phyloP scores from a whole-genome alignment of 2,888 invertebrate genomes.

The Eucriotettix oculatus region DNA sequence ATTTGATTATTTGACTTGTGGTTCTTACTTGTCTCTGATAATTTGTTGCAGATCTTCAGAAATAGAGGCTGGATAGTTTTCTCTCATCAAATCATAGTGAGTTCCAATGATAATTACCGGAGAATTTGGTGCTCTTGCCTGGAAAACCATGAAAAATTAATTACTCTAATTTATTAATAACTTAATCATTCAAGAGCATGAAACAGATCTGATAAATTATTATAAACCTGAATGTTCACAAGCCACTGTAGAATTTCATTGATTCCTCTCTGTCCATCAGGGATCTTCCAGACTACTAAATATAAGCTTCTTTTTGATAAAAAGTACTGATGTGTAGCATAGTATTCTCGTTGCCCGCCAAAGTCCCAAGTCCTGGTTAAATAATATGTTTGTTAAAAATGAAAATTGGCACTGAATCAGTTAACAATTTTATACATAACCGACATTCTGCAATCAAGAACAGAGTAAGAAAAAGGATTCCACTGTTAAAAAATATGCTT shows the following conservation, averaged over 20 bases:
- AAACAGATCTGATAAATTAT: slow-evolving; percentile 15
- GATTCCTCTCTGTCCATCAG: slow-evolving; percentile 79
- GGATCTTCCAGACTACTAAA: slow-evolving; percentile 87
- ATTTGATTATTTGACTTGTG: neutral
- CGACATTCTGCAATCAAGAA: too few species aligned
- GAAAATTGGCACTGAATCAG: too few species aligned
- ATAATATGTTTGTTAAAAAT: too few species aligned
- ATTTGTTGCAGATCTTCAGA: slow-evolving; percentile 76
- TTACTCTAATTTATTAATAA: neutral
- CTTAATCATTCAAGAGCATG: neutral
- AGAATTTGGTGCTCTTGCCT: slow-evolving; percentile 88
- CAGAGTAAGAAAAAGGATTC: too few species aligned
- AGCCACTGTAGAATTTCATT: slow-evolving; percentile 89
- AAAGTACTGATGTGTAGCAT: slow-evolving; percentile 97
- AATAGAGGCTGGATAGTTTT: slow-evolving; percentile 34
- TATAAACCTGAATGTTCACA: slow-evolving; percentile 65
- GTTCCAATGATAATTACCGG: slow-evolving; percentile 94
- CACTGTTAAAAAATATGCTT: too few species aligned
- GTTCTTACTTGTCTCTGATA: slow-evolving; percentile 47
- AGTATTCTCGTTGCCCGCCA: slow-evolving; percentile 95
- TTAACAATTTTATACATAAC: too few species aligned
- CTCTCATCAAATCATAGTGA: slow-evolving; percentile 75
- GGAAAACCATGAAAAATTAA: slow-evolving; percentile 16
- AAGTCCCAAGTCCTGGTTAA: slow-evolving; percentile 85
- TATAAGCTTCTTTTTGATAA: slow-evolving; percentile 88